Evolutionary conservation across 2,113 vertebrate genomes (phyloP).

Genomic region (Eurystomus gularis): DNA sequence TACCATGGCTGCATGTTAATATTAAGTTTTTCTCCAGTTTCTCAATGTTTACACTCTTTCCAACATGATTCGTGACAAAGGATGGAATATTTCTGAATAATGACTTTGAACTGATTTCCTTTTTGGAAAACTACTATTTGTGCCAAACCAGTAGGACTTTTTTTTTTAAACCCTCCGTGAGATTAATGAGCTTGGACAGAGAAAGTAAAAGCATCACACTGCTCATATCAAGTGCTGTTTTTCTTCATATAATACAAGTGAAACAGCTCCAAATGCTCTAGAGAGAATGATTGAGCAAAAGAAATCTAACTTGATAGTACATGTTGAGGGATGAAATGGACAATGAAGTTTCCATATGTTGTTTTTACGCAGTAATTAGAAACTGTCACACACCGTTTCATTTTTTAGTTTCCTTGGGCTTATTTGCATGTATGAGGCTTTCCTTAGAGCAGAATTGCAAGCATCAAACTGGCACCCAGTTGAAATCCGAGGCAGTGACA

Average conservation of each 20-base stretch:
- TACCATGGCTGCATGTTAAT: background rate
- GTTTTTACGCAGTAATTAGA: constrained; percentile 89
- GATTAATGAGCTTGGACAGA: constrained; percentile 56
- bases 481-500: constrained; percentile 49
- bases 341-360: constrained; percentile 93
- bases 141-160: background rate
- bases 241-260: constrained; percentile 44
- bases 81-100: constrained; percentile 2
- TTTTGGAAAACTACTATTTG: background rate
- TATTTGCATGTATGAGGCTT: constrained; percentile 75
- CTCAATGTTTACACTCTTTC: background rate
- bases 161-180: background rate
- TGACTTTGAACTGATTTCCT: background rate
- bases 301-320: constrained; percentile 82
- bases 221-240: constrained; percentile 28
- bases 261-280: constrained; percentile 67
- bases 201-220: constrained; percentile 55
- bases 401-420: constrained; percentile 81
- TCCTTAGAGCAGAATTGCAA: constrained; percentile 68
- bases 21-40: background rate
- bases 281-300: constrained; percentile 77
- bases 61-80: background rate
- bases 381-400: constrained; percentile 84
- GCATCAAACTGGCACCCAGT: constrained; percentile 67
- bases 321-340: constrained; percentile 88